phyloP scores from a whole-genome alignment of 53 echinoderm and acorn worm species.

The Luidia sarsii region DNA sequence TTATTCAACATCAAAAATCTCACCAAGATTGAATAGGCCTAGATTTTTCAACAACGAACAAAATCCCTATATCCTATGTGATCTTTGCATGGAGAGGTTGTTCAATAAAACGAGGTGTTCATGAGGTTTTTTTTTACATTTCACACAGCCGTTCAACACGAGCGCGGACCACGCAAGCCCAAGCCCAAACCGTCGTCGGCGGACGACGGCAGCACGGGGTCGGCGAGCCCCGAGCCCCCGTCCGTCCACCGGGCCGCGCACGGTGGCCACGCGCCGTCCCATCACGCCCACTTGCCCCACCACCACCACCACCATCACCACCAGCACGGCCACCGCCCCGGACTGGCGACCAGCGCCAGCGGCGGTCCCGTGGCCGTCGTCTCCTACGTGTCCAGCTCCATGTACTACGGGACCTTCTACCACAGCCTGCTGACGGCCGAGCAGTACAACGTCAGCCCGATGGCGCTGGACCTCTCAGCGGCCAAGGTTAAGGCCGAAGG shows the following conservation, averaged over 20 bases:
- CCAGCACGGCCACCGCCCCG: slow-evolving; percentile 24
- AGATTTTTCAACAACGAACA: neutral
- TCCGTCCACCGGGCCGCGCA: slow-evolving; percentile 19
- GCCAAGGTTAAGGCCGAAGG: slow-evolving; percentile 52
- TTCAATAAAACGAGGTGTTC: too few species aligned
- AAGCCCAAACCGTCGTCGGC: slow-evolving; percentile 71
- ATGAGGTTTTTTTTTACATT: slow-evolving; percentile 9
- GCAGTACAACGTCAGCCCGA: slow-evolving; percentile 94
- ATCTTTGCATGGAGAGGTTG: neutral
- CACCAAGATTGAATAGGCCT: too few species aligned
- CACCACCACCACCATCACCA: neutral
- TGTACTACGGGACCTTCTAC: slow-evolving; percentile 98
- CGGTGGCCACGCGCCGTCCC: neutral
- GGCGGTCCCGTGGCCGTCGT: slow-evolving; percentile 42
- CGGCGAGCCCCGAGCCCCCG: slow-evolving; percentile 46
- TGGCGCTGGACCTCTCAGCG: slow-evolving; percentile 71
- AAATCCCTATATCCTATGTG: neutral
- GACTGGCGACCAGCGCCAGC: slow-evolving; percentile 42
- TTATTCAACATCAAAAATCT: too few species aligned
- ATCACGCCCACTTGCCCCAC: slow-evolving; percentile 17
- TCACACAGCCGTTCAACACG: slow-evolving; percentile 78
- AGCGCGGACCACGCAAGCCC: slow-evolving; percentile 93
- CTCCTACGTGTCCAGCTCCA: slow-evolving; percentile 75
- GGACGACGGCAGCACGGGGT: slow-evolving; percentile 38
- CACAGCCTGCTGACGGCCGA: slow-evolving; percentile 96